Base-by-base conservation (phyloP, 2,888 invertebrate species). In the Agriotes lineatus region DNA sequence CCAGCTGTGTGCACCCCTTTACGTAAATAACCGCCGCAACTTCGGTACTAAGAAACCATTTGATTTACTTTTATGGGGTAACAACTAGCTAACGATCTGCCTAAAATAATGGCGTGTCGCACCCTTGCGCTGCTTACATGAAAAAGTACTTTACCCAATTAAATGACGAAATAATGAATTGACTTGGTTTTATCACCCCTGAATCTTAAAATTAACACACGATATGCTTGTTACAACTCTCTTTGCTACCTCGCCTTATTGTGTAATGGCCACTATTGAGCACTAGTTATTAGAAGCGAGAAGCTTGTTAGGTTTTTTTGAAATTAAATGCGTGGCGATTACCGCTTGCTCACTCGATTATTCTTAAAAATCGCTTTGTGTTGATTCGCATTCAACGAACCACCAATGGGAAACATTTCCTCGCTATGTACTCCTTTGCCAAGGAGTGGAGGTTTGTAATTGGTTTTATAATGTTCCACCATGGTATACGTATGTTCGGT, bases 141-240 rank as follows among this genome's bases (percentile, higher is more conserved):
- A 79, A 78, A 78, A 79, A 76, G 76, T 79, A 79, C 79, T 79
- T 77, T 77, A 72, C 68, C 75, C 79, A 79, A 79, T 79, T 79
- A 77, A 78, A 76, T 67, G 74, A 70, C 77, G 73, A 72, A 76
- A 78, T 79, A 79, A 79, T 78, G 78, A 79, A 79, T 78, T 78
- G 78, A 77, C 78, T 79, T 74, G 42, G 73, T 50, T 56, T 75
- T 76, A 79, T 79, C 78, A 66, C 42, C 19, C 19, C 45, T 54
- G 70, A 73, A 78, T 77, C 77, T 74, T 60, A 68, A 54, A 56
- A 22, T 67, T 72, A 76, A 78, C 76, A 78, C 79, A 78, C 77
- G 78, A 78, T 78, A 79, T 70, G 74, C 72, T 75, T 75, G 73
- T 75, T 75, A 66, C 62, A 70, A 64, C 58, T 66, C 64, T 73